Evolutionary conservation across 2,888 invertebrate genomes (phyloP), one percentile per base, ranked within the genome.

Genomic region (Cheilosia vernalis): DNA sequence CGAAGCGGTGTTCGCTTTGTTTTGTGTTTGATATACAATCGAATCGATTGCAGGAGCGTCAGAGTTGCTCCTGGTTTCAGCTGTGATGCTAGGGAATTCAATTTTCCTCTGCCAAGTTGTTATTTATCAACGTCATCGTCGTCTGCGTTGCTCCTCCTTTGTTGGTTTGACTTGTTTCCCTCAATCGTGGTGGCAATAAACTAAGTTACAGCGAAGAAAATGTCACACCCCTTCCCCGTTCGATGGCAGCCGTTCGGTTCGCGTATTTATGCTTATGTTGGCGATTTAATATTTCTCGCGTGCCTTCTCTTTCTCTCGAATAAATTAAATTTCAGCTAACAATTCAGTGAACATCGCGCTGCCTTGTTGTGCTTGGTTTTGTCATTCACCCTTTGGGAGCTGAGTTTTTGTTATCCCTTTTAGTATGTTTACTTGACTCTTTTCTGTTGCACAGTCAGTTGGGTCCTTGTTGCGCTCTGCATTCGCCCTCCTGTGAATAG

Each of bases 91-190:
- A 69, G 61, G 33, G 74, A 74, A 79, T 84, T 79, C 79, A 84
- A 84, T 84, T 84, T 79, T 53, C 84, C 69, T 69, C 53, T 74
- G 56, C 56, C 69, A 73, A 79, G 73, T 83, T 73, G 67, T 69
- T 79, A 74, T 83, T 83, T 79, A 74, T 79, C 64, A 83, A 79
- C 55, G 79, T 79, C 73, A 51, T 61, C 24, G 30, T 30, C 30
- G 30, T 30, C 30, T 1, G 6, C 27, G 44, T 30, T 40, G 47
- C 15, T 49, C 21, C 51, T 30, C 30, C 17, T 44, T 49, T n/a
- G 42, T 40, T 56, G 40, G 42, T 61, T 56, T 64, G 30, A 55
- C 58, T 51, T n/a, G 21, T 7, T 72, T 74, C 21, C 30, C 58
- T 64, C 58, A 47, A 76, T 60, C 58, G 47, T 58, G 60, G 44